Evolutionary conservation across 1,140 invertebrate species (phyloP).

Genomic region (Drosophila ogumai): DNA sequence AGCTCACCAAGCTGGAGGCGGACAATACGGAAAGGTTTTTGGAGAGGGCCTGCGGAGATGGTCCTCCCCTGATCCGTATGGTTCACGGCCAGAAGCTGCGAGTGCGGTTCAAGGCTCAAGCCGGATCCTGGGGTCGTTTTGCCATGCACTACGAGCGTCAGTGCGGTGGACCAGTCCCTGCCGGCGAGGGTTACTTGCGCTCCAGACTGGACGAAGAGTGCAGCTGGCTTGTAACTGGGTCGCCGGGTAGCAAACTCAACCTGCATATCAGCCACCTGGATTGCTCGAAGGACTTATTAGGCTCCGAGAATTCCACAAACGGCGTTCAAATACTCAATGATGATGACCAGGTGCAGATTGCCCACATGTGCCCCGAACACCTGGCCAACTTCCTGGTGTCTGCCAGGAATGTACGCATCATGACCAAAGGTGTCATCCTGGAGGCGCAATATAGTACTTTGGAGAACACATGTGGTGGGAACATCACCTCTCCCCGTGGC

Average conservation of each 20-base stretch:
- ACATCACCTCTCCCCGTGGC: conserved; percentile 87
- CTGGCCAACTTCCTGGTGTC: conserved; percentile 47
- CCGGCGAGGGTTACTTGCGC: conserved; percentile 51
- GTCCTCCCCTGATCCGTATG: neutral
- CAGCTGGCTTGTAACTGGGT: conserved; percentile 43
- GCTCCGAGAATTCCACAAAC: conserved; percentile 36
- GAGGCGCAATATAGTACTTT: conserved; percentile 51
- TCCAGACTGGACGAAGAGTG: conserved; percentile 59
- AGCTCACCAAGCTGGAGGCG: conserved; percentile 26
- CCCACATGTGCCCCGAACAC: conserved; percentile 52
- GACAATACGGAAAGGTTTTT: conserved; percentile 22
- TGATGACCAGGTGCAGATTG: conserved; percentile 43
- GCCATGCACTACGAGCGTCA: conserved; percentile 36
- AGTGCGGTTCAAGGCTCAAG: conserved; percentile 33
- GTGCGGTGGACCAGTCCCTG: conserved; percentile 54
- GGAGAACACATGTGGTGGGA: conserved; percentile 89
- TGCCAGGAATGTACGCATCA: conserved; percentile 43
- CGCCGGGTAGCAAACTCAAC: conserved; percentile 52
- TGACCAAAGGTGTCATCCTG: conserved; percentile 45
- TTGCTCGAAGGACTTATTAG: conserved; percentile 26
- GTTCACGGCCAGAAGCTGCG: conserved; percentile 35
- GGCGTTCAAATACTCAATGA: conserved; percentile 39
- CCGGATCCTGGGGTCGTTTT: conserved; percentile 51
- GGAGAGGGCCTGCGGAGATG: conserved; percentile 43
- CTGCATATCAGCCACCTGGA: conserved; percentile 63